Base-by-base conservation (phyloP, 2,113 vertebrate species). In the Nanorana parkeri region DNA sequence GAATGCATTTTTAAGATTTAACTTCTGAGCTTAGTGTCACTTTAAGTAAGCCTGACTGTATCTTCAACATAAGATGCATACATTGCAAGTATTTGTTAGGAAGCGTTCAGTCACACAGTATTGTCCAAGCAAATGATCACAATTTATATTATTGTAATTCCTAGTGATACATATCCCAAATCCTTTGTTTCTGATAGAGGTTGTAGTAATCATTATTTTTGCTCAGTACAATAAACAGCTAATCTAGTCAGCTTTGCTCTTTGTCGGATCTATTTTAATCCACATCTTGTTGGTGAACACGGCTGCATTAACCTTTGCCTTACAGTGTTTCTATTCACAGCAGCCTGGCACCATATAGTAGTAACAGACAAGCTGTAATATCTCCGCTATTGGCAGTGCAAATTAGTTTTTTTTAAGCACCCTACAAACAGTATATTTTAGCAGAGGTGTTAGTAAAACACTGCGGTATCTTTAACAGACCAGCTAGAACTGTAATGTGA, bases 401-500 rank as follows among this genome's bases (percentile, higher is more conserved):
- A 72, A 73, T 72, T 4, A 29, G 19, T 58, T 56, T 24, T 24
- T 13, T 47, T 68, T 23, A 24, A 68, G 41, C 41, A 13, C 5
- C n/a, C 17, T 51, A 21, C 21, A n/a, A 29, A 63, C 36, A 20
- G 32, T 26, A 64, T 28, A 74, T 21, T 54, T 54, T 17, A 58
- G n/a, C 19, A 29, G 47, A 64, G 20, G 41, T 29, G 28, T 58
- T 51, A 71, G 41, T 28, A 36, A 56, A 21, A 51, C 20, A 36
- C 6, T 17, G 17, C 28, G 52, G 80, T n/a, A 58, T 74, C 52
- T 47, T 36, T 66, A 77, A 29, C 61, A 65, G 41, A 24, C 54
- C 51, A 58, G 68, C 58, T 23, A 75, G 51, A 56, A 28, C 51
- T 41, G n/a, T n/a, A 74, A 21, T 26, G 21, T 52, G 36, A 80